phyloP scores from a whole-genome alignment of 2,113 vertebrate species.

The Gavialis gangeticus region DNA sequence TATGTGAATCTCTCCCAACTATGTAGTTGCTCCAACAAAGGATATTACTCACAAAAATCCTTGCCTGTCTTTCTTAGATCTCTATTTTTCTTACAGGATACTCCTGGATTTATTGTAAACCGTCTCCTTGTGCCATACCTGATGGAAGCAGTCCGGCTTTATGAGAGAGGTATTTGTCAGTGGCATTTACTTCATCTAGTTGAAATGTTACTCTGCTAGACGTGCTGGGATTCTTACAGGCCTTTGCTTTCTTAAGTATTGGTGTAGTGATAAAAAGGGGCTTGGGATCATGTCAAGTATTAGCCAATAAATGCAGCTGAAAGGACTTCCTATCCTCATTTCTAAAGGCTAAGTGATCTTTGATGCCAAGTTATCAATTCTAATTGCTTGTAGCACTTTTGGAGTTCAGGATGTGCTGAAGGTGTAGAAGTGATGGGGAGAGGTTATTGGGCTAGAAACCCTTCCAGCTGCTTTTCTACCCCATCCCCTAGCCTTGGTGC shows the following conservation, averaged over 20 bases:
- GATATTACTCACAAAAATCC: too few relatives aligned
- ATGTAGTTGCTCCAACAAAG: too few relatives aligned
- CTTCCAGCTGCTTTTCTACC: not conserved
- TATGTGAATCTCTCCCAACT: too few relatives aligned
- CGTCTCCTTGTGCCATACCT: constrained; percentile 94
- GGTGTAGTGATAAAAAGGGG: not conserved
- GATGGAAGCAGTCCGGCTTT: constrained; percentile 89
- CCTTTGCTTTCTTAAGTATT: not conserved
- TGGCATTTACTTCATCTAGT: not conserved
- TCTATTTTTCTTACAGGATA: constrained; percentile 83
- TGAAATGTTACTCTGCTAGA: not conserved
- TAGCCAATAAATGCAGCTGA: not conserved
- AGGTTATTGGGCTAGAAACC: not conserved
- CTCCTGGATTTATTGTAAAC: constrained; percentile 96
- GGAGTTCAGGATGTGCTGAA: not conserved
- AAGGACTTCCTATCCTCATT: not conserved
- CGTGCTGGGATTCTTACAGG: not conserved
- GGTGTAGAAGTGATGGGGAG: not conserved
- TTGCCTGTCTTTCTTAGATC: not conserved
- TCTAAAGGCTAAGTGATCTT: not conserved
- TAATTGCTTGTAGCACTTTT: not conserved
- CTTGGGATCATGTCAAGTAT: not conserved
- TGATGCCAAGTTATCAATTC: not conserved
- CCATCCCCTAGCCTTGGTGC: not conserved
- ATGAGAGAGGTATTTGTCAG: constrained; percentile 88